Evolutionary conservation across 2,113 vertebrate species (phyloP).

Genomic region (Cynocephalus volans): DNA sequence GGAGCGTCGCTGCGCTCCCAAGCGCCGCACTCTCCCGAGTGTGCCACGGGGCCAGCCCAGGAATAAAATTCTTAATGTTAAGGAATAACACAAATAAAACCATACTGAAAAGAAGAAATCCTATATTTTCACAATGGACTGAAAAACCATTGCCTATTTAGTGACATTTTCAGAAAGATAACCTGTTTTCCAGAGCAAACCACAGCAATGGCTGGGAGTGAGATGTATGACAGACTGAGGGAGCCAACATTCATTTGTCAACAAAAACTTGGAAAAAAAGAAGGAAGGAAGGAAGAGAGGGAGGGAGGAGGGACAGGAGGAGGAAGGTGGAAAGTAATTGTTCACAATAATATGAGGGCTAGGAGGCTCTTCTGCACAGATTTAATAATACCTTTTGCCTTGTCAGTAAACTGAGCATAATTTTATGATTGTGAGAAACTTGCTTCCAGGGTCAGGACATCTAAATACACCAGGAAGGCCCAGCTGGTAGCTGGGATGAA

Average conservation of each 20-base stretch:
- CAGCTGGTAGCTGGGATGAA: background rate
- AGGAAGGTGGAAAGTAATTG: background rate
- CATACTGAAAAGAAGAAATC: conserved; percentile 3
- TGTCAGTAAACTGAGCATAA: background rate
- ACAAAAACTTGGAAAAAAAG: background rate
- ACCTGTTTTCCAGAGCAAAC: background rate
- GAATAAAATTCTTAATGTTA: background rate
- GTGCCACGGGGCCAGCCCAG: no score
- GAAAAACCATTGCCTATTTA: background rate
- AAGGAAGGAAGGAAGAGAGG: background rate
- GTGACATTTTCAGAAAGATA: conserved; percentile 6
- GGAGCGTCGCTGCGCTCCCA: no score
- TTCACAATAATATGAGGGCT: background rate
- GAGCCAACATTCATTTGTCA: background rate
- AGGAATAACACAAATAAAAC: background rate
- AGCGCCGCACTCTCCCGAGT: no score
- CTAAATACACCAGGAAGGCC: background rate
- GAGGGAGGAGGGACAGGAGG: background rate
- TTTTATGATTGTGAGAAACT: background rate
- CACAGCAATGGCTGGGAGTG: background rate
- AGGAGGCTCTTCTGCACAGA: background rate
- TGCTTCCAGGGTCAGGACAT: background rate
- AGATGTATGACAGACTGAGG: background rate
- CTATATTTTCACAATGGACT: background rate
- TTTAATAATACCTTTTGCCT: conserved; percentile 41